Percentiles rank a stretch among this genome's conserved stretches.
These are phyloP conservation scores for Lerema accius DNA, from an alignment of 1,140 invertebrate genomes.

Conservation along the genomic window DNA sequence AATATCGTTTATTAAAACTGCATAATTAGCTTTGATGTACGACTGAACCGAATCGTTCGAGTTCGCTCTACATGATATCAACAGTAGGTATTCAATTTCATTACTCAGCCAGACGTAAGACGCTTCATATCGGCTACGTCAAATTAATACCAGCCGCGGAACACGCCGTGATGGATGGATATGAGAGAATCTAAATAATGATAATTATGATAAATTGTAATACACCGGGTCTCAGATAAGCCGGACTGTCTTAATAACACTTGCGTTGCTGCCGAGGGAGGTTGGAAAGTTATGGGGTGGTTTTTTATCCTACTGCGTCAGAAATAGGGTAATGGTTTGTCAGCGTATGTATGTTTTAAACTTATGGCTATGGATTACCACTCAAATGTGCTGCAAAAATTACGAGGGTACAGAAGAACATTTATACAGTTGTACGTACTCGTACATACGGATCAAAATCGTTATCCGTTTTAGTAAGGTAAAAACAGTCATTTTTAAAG, in stretches of 20 bases:
- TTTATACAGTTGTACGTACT: too few relatives aligned
- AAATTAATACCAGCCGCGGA: background rate
- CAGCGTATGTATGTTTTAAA: too few relatives aligned
- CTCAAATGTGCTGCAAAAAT: too few relatives aligned
- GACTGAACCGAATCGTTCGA: background rate
- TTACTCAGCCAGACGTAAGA: background rate
- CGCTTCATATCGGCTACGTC: background rate
- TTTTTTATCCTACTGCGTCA: too few relatives aligned
- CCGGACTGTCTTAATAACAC: background rate
- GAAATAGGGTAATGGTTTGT: too few relatives aligned
- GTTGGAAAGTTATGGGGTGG: too few relatives aligned
- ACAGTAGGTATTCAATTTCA: background rate
- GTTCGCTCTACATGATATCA: background rate
- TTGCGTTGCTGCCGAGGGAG: background rate
- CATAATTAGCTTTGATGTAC: background rate
- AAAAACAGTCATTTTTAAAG: too few relatives aligned
- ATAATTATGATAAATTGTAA: conserved; percentile 23
- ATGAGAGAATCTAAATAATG: conserved; percentile 1
- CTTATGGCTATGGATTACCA: too few relatives aligned
- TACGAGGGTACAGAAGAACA: too few relatives aligned
- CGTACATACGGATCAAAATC: too few relatives aligned
- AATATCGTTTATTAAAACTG: too few relatives aligned
- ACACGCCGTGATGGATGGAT: conserved; percentile 12
- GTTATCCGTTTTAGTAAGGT: too few relatives aligned
- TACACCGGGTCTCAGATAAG: background rate